Evolutionary conservation across 2,113 vertebrate species (phyloP).

Genomic region (Ptilorrhoa leucosticta): DNA sequence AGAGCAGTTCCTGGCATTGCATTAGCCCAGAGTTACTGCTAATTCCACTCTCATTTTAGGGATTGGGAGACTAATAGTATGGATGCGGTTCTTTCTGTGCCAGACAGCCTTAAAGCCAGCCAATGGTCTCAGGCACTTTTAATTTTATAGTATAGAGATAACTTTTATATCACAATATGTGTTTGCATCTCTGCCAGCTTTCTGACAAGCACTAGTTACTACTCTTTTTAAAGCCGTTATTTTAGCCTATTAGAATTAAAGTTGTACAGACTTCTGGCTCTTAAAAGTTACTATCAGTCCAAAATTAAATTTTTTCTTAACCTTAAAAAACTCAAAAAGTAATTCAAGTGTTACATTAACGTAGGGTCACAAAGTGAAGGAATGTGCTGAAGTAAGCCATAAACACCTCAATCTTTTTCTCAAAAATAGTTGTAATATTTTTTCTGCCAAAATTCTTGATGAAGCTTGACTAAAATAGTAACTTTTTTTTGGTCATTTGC

Average conservation of each 20-base stretch:
- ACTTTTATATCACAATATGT: not conserved
- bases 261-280: not conserved
- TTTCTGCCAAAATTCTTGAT: not conserved
- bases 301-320: not conserved
- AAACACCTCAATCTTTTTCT: not conserved
- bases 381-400: not conserved
- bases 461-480: not conserved
- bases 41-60: not conserved
- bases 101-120: not conserved
- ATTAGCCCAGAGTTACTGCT: not conserved
- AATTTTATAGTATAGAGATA: not conserved
- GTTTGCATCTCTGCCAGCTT: not conserved
- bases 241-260: not conserved
- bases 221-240: not conserved
- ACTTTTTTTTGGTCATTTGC: not conserved
- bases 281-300: not conserved
- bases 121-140: not conserved
- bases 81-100: not conserved
- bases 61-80: not conserved
- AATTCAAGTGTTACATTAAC: not conserved
- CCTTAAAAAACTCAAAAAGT: not conserved
- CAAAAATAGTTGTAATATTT: not conserved
- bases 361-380: not conserved
- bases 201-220: not conserved
- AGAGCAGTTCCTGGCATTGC: not conserved